These are phyloP conservation scores for Philhelius pedissequus DNA, from an alignment of 2,888 invertebrate genomes.

Conservation along the genomic window DNA sequence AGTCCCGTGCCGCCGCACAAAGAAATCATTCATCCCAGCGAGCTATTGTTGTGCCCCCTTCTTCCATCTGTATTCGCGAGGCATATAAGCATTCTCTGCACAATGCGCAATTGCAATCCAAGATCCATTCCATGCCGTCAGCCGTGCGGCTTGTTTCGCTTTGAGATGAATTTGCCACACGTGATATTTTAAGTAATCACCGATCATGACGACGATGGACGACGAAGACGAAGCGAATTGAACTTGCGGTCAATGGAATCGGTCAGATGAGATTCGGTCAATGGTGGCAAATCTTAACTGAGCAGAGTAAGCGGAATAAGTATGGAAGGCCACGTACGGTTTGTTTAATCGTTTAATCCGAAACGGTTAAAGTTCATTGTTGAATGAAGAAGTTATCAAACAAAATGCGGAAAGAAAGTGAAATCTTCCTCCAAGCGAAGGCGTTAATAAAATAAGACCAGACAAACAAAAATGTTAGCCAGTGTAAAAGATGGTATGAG, in stretches of 20 bases:
- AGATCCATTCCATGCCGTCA: background rate
- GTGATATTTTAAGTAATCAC: slow-evolving; percentile 66
- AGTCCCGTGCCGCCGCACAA: slow-evolving; percentile 22
- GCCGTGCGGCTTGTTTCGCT: slow-evolving; percentile 35
- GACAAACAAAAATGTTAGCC: background rate
- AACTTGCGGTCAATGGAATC: slow-evolving; percentile 58
- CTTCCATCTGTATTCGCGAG: background rate
- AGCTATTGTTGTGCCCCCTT: slow-evolving; percentile 39
- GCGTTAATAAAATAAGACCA: slow-evolving; percentile 9
- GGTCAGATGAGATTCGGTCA: background rate
- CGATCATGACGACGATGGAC: slow-evolving; percentile 44
- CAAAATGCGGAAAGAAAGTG: slow-evolving; percentile 45
- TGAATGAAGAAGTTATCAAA: slow-evolving; percentile 42
- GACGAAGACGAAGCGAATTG: slow-evolving; percentile 46
- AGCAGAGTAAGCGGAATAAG: slow-evolving; percentile 12
- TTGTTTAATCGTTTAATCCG: slow-evolving; percentile 60
- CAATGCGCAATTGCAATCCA: background rate
- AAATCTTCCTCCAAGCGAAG: slow-evolving; percentile 24
- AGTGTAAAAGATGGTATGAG: background rate
- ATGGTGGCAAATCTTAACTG: background rate
- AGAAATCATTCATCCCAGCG: slow-evolving; percentile 37
- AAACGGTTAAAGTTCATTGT: slow-evolving; percentile 46
- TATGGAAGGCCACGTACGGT: slow-evolving; percentile 40
- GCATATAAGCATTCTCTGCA: background rate
- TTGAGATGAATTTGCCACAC: slow-evolving; percentile 64